Evolutionary conservation across 2,113 vertebrate species (phyloP), one percentile per base, ranked within the genome.

Genomic region (Phalacrocorax aristotelis): DNA sequence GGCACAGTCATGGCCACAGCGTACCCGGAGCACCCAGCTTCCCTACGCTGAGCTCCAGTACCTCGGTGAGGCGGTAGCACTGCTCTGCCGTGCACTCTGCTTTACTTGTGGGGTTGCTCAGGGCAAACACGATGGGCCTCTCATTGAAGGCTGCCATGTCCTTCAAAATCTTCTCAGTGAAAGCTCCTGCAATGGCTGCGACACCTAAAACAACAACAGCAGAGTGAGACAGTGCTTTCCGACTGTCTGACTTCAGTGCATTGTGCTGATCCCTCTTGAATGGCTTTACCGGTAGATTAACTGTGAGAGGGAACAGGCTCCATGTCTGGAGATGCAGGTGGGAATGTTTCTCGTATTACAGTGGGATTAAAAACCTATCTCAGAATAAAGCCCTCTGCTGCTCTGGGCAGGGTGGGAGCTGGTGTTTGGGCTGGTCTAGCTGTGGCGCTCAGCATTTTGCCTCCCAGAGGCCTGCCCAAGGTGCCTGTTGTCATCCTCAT

Each of bases 91-190:
- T 99, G 97, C 99, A 99, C 98, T 99, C 99, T 0, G 99, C 98
- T 96, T 99, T 99, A 97, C 99, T 99, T 49, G 99, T 99, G 79
- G 99, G 99, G 97, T 99, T 99, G 96, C 99, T 99, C 85, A 99
- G 98, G 85, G 99, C 99, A 49, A 99, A 99, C 97, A 99, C 98
- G 94, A 99, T 99, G 8, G 99, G 99, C 91, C 98, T 98, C 93
- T 99, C 98, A 6, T 99, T 99, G 98, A 98, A 99, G 55, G 98
- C 95, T 11, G 98, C 99, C 99, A 99, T 99, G 98, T 99, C 98
- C 97, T 98, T 98, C 96, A 99, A 98, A 84, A 99, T 99, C 96
- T 98, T 98, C 95, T 99, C 99, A 0, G 99, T 99, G 90, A 99
- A 99, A 6, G 99, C 99, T 70, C 99, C 99, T 38, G 95, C 93